A percentile compares a stretch with the other conserved stretches of the same genome.
Conservation (phyloP, 2,888 invertebrate species). For the Apamea crenata region DNA sequence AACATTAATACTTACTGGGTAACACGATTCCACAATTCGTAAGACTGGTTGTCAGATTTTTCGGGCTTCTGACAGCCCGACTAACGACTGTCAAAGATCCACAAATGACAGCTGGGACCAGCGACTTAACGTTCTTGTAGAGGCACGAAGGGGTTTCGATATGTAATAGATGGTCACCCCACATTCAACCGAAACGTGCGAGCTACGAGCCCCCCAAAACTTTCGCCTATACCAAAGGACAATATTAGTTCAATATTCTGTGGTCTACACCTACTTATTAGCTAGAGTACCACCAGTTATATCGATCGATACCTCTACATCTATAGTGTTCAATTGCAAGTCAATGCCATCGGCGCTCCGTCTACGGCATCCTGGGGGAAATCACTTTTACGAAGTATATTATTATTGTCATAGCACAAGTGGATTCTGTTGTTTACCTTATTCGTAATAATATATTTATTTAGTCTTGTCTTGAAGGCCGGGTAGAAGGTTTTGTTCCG, state of each 20-base stretch:
- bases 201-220: too few species aligned
- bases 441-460: constrained; percentile 26
- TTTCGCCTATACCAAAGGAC: not conserved
- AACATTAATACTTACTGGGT: not conserved
- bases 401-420: constrained; percentile 45
- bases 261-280: constrained; percentile 11
- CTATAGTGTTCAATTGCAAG: not conserved
- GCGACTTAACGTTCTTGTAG: too few species aligned
- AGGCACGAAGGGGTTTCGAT: not conserved
- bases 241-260: not conserved
- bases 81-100: too few species aligned
- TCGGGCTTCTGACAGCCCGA: not conserved
- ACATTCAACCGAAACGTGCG: not conserved
- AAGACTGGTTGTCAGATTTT: not conserved
- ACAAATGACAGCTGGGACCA: too few species aligned
- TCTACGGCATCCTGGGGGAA: constrained; percentile 33
- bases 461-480: not conserved
- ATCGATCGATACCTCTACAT: not conserved
- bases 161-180: too few species aligned
- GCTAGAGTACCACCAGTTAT: constrained; percentile 3
- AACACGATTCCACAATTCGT: too few species aligned
- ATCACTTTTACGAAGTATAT: constrained; percentile 33
- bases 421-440: constrained; percentile 24
- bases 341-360: constrained; percentile 32
- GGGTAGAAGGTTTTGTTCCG: not conserved